Evolutionary conservation across 1,140 invertebrate species (phyloP), one percentile per base, ranked within the genome.

Genomic region (Heterodera carotae): DNA sequence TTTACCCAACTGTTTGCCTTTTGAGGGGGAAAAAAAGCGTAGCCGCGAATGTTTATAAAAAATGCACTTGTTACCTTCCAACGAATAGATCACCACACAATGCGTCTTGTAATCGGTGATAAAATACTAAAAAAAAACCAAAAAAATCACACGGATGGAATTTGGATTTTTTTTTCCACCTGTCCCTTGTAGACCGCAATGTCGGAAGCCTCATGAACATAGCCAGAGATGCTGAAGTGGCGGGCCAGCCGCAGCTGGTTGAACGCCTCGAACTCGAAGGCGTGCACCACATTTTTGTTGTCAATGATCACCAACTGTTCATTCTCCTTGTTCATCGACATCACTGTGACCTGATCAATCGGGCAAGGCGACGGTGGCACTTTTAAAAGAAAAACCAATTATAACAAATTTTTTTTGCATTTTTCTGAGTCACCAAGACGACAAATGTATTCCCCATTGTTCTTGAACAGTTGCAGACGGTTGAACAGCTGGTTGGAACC

Each of bases 51-150:
- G n/a, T n/a, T n/a, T n/a, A n/a, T n/a, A n/a, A 43, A 43, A 43
- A 43, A 43, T 8, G 39, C 39, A 43, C 12, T 0, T 8, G 10
- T 39, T 29, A 79, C 78, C 78, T 34, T 79, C 68, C n/a, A 71
- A 62, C 10, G 78, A 43, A 62, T 81, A 79, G 39, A 79, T 78
- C 2, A 79, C 78, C 25, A 79, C 68, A 64, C 56, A 64, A 43
- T 79, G 78, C 31, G 76, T 79, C 59, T 79, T 79, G 56, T 79
- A 79, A n/a, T 79, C 78, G 36, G 78, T 79, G 43, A 79, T 81
- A 59, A 72, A 79, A n/a, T 79, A 79, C 59, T 74, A 3, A 62
- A 74, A 25, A 31, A 36, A 53, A 18, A 18, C 4, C 4, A 22
- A 22, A 22, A 53, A 53, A n/a, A 22, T 53, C 48, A 39, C n/a